Evolutionary conservation across 2,113 vertebrate species (phyloP), one percentile per base, ranked within the genome.

Genomic region (Antechinus flavipes): DNA sequence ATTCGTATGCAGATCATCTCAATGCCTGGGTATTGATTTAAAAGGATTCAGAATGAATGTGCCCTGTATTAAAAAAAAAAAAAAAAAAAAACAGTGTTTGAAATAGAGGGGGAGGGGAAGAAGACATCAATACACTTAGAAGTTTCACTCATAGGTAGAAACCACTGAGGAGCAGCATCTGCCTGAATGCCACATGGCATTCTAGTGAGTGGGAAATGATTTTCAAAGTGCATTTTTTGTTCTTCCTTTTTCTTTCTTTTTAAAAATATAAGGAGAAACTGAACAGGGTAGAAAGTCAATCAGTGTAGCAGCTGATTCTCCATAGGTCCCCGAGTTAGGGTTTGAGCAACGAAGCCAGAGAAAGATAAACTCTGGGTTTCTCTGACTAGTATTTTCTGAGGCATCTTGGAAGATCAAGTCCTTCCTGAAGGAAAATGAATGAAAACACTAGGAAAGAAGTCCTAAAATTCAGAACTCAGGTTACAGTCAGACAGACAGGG

Each of bases 1-100:
- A 98, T 98, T 98, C 97, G 92, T 96, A 98, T 98, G 96, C 95
- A 98, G 96, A 98, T 98, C 97, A 94, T 91, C 54, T 93, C 91
- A 61, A 93, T 97, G 96, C 97, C 95, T 97, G 54, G 11, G 27
- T 98, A 98, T 98, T 98, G 95, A 98, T 98, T 97, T 96, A 96
- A 97, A 98, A 98, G 68, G 91, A 96, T 96, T 91, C 61, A 96
- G 89, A 91, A 97, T 93, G 93, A 97, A 95, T 94, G 89, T 96
- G 94, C 94, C 61, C 84, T 96, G 94, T 54, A 97, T 98, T 42
- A 7, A 42, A 58, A 58, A 58, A 4, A 2, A 49, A 58, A 4
- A 2, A 49, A 49, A 56, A 76, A 76, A 76, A 96, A 90, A 68
- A 94, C 50, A 35, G 30, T 54, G 94, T 10, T 47, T 93, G 76